These are phyloP conservation scores for Aselliscus stoliczkanus DNA, from an alignment of 2,797 vertebrate genomes.

Conservation along the genomic window DNA sequence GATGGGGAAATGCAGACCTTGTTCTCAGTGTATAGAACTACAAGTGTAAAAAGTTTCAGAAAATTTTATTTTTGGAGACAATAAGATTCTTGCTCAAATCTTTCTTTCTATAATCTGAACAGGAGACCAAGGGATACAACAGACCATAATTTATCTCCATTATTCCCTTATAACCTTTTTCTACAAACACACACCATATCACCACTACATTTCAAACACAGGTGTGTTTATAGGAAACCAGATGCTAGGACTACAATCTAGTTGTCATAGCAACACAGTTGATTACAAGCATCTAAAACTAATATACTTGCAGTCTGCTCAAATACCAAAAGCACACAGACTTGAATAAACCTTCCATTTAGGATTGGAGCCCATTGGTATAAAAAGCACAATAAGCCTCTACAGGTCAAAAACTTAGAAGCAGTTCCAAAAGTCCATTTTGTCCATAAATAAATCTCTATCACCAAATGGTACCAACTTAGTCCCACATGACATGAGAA, in stretches of 20 bases:
- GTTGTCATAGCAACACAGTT: neutral
- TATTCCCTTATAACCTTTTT: neutral
- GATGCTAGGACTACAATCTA: neutral
- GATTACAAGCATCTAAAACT: neutral
- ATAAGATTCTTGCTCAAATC: neutral
- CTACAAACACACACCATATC: neutral
- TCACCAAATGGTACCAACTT: neutral
- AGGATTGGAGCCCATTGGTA: neutral
- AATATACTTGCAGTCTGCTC: neutral
- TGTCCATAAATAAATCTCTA: neutral
- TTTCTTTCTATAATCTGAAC: neutral
- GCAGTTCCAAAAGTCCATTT: neutral
- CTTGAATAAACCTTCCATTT: neutral
- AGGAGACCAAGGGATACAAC: neutral
- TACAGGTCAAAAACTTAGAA: neutral
- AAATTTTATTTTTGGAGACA: neutral
- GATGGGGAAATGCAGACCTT: neutral
- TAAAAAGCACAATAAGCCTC: neutral
- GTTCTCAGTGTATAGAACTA: neutral
- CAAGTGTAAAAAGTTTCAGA: neutral
- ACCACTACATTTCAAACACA: neutral
- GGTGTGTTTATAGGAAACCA: neutral
- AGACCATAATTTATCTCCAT: neutral
- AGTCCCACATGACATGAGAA: neutral
- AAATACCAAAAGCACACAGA: neutral